Evolutionary conservation across 2,888 invertebrate genomes (phyloP).

Genomic region (Celastrina argiolus): DNA sequence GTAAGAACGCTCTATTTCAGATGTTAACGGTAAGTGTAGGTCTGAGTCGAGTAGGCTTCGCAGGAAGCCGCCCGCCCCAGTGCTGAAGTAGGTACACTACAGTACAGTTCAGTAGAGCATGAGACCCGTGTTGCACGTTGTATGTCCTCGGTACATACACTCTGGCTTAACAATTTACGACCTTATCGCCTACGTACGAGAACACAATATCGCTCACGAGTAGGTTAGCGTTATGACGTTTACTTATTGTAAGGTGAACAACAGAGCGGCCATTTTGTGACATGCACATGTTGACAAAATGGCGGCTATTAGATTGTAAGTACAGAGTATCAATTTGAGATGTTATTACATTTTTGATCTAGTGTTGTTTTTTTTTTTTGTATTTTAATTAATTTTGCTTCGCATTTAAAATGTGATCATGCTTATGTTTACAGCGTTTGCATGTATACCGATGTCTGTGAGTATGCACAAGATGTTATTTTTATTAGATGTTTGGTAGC

Average conservation of each 20-base stretch:
- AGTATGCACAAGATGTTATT: constrained; percentile 74
- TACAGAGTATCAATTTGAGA: constrained; percentile 61
- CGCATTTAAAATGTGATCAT: constrained; percentile 74
- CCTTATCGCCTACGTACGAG: constrained; percentile 28
- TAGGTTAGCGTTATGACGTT: constrained; percentile 40
- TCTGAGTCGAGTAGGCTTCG: constrained; percentile 55
- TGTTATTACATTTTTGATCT: constrained; percentile 58
- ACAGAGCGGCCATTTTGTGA: constrained; percentile 61
- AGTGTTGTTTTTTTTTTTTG: constrained; percentile 55
- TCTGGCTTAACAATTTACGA: constrained; percentile 32
- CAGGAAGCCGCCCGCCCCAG: constrained; percentile 30
- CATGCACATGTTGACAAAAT: constrained; percentile 49
- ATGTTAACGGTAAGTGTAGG: constrained; percentile 77
- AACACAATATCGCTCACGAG: constrained; percentile 31
- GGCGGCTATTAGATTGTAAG: constrained; percentile 69
- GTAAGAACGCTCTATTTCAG: constrained; percentile 73
- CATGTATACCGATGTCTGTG: constrained; percentile 72
- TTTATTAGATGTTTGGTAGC: constrained; percentile 54
- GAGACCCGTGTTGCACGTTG: constrained; percentile 42
- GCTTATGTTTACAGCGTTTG: constrained; percentile 75
- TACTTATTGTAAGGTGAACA: constrained; percentile 47
- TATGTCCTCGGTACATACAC: constrained; percentile 41
- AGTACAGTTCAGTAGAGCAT: constrained; percentile 39
- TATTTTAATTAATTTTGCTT: constrained; percentile 62
- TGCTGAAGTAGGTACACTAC: constrained; percentile 36